Conservation (phyloP, 2,888 invertebrate genomes). For the Eupithecia dodoneata region DNA sequence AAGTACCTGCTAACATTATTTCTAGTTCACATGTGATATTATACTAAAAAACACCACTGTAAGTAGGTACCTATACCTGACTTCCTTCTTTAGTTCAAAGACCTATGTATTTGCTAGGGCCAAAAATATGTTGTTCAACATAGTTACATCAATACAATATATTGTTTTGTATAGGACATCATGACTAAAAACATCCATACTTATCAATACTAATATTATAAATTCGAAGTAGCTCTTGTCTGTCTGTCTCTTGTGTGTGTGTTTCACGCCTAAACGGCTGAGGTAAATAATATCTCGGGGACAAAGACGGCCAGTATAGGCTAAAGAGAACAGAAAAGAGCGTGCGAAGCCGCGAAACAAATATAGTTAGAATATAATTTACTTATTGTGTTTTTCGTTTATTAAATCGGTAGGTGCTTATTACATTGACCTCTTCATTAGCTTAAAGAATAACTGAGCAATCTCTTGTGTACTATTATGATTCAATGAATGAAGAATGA, state of each 20-base stretch:
- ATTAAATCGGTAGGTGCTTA: neutral
- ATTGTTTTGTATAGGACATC: no score
- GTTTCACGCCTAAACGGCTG: no score
- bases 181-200: neutral
- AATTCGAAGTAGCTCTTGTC: no score
- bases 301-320: no score
- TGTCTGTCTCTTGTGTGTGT: no score
- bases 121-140: neutral
- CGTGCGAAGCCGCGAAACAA: no score
- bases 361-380: neutral
- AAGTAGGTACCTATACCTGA: neutral
- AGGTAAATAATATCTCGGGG: no score
- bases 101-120: neutral
- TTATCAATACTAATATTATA: no score
- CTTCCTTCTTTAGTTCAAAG: neutral
- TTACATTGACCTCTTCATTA: neutral
- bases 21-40: constrained; percentile 36
- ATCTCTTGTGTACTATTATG: neutral
- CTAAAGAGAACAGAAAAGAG: no score
- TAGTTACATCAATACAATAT: neutral
- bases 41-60: neutral
- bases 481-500: neutral
- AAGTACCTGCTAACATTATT: neutral
- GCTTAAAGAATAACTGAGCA: neutral
- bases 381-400: neutral